Percentiles rank a stretch among this genome's conserved stretches.
phyloP scores from a whole-genome alignment of 2,797 vertebrate species.

The Trematomus bernacchii region DNA sequence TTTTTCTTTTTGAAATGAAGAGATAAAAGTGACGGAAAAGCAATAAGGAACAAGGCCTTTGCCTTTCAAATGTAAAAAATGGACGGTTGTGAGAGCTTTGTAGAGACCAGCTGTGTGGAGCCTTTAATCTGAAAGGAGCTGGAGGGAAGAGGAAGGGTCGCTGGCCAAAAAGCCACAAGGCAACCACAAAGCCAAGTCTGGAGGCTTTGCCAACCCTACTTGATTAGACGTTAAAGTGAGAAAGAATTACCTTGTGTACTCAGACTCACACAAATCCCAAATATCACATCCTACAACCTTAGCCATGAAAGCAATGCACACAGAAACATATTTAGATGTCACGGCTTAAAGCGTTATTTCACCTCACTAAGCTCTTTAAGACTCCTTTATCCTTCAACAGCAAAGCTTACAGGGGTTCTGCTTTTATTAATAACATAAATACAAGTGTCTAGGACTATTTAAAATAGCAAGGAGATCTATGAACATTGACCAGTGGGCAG shows the following conservation, averaged over 20 bases:
- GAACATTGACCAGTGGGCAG: conserved; percentile 30
- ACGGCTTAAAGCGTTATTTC: conserved; percentile 24
- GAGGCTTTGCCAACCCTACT: conserved; percentile 2
- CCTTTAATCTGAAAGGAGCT: conserved; percentile 22
- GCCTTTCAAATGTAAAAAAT: conserved; percentile 64
- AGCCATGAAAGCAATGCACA: conserved; percentile 21
- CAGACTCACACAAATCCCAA: background rate
- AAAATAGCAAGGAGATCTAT: conserved; percentile 12
- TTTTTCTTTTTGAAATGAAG: conserved; percentile 60
- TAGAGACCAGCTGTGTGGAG: conserved; percentile 42
- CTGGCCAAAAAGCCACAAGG: conserved; percentile 24
- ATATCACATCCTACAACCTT: background rate
- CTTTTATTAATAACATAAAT: conserved; percentile 52
- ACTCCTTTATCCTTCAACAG: conserved; percentile 33
- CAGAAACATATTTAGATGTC: conserved; percentile 16
- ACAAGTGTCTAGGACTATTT: conserved; percentile 23
- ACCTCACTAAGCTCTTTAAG: conserved; percentile 35
- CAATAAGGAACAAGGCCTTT: conserved; percentile 43
- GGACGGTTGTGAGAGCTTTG: conserved; percentile 33
- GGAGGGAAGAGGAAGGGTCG: background rate
- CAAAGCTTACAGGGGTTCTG: conserved; percentile 45
- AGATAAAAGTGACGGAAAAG: conserved; percentile 61
- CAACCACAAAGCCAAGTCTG: conserved; percentile 8
- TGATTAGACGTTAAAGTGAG: background rate
- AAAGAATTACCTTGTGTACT: conserved; percentile 16